Evolutionary conservation across 1,140 invertebrate genomes (phyloP), one percentile per base, ranked within the genome.

Genomic region (Lepidurus apus): DNA sequence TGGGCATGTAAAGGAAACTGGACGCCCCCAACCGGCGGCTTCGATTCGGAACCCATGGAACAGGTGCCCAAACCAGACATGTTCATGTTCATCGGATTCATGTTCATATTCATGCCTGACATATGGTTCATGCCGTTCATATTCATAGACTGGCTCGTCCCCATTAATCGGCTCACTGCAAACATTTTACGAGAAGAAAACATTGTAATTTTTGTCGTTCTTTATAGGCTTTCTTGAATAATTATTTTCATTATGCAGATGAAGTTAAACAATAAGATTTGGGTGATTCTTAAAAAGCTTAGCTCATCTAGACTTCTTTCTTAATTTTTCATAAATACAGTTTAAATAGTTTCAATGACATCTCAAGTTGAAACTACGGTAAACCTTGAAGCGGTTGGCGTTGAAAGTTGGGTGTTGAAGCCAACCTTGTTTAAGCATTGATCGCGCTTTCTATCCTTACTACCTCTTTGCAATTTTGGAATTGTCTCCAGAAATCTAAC

Each of bases 101-200:
- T 83, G 76, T 81, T 80, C 80, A 83, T 83, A 45, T 81, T 80
- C 91, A 93, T 93, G 82, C 91, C 91, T 80, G 91, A 89, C 83
- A 95, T 92, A 81, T 65, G 53, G 53, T 91, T 91, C 89, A 96
- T 95, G 81, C 92, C 90, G 21, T 82, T 83, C 80, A 83, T 83
- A 45, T 81, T 78, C 91, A 93, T 92, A 82, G 90, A 89, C 77
- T 92, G 90, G 81, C 92, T 92, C 81, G 91, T 90, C 74, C 92
- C 91, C 94, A 96, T 96, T 81, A 96, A 88, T 82, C 94, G 90
- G 80, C 93, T 94, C 86, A 95, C 94, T 95, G 89, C 1, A 81
- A 80, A 80, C 75, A 81, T 78, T 79, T 79, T 42, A 43, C 79
- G 42, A 77, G 11, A 77, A 21, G 9, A 47, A n/a, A 44, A 44